Evolutionary conservation across 2,888 invertebrate genomes (phyloP).

Genomic region (Ceraclea dissimilis): DNA sequence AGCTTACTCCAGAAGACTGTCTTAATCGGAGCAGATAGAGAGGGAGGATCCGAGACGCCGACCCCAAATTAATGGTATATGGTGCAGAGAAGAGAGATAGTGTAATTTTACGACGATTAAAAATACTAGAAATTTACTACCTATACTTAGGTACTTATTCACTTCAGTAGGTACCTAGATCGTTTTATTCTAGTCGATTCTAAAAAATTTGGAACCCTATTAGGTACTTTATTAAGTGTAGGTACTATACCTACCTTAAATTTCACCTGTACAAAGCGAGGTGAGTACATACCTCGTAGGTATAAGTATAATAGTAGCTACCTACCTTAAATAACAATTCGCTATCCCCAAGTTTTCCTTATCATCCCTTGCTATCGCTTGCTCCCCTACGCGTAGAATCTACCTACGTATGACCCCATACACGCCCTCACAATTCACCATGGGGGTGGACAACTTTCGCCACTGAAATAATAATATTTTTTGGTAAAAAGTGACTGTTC

Average conservation of each 20-base stretch:
- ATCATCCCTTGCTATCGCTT: not conserved
- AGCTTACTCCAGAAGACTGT: too few relatives aligned
- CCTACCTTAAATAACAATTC: conserved; percentile 3
- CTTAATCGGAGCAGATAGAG: too few relatives aligned
- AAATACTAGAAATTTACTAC: not conserved
- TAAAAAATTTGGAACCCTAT: not conserved
- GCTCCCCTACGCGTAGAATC: not conserved
- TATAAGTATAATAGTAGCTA: not conserved
- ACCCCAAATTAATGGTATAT: too few relatives aligned
- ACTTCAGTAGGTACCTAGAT: not conserved
- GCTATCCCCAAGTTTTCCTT: not conserved
- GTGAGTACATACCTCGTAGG: not conserved
- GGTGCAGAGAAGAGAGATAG: too few relatives aligned
- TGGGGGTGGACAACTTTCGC: not conserved
- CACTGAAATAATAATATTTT: conserved; percentile 3
- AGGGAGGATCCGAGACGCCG: too few relatives aligned
- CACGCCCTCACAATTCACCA: not conserved
- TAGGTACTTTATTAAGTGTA: not conserved
- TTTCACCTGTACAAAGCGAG: not conserved
- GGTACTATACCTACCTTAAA: not conserved
- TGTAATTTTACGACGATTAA: too few relatives aligned
- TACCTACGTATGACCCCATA: not conserved
- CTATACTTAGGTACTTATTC: not conserved
- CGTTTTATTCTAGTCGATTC: not conserved
- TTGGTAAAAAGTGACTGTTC: not conserved